These are phyloP conservation scores for Petaurus breviceps DNA, from an alignment of 2,113 vertebrate genomes.

Conservation along the genomic window DNA sequence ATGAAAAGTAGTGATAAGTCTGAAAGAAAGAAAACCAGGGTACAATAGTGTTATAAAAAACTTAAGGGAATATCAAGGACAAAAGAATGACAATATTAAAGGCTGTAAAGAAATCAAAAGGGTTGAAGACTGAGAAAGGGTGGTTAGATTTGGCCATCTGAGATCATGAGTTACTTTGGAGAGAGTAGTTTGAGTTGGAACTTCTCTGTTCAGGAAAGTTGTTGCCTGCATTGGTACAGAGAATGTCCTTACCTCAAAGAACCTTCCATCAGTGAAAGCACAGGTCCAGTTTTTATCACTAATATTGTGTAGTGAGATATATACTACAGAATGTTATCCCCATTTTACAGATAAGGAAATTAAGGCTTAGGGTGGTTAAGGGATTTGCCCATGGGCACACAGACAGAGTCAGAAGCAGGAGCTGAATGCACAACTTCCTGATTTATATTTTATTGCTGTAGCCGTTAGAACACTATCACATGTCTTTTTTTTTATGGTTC, in stretches of 20 bases:
- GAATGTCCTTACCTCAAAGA: neutral
- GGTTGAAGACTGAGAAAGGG: neutral
- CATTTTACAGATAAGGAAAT: neutral
- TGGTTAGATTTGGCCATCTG: neutral
- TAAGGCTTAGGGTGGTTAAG: neutral
- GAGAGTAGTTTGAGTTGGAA: neutral
- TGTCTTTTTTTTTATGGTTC: neutral
- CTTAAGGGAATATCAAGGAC: neutral
- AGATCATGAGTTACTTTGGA: neutral
- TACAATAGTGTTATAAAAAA: neutral
- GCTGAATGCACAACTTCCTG: neutral
- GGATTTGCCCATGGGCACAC: neutral
- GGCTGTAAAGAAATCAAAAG: neutral
- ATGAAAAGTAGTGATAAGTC: neutral
- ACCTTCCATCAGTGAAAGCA: neutral
- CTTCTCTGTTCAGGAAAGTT: neutral
- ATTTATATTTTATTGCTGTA: neutral
- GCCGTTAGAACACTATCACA: neutral
- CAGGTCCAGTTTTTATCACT: neutral
- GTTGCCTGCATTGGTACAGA: neutral
- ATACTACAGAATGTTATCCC: neutral
- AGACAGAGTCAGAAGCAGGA: neutral
- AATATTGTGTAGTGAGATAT: neutral
- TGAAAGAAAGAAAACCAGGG: neutral
- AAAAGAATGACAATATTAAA: neutral